phyloP scores from a whole-genome alignment of 1,140 invertebrate species.

The Musca vetustissima region DNA sequence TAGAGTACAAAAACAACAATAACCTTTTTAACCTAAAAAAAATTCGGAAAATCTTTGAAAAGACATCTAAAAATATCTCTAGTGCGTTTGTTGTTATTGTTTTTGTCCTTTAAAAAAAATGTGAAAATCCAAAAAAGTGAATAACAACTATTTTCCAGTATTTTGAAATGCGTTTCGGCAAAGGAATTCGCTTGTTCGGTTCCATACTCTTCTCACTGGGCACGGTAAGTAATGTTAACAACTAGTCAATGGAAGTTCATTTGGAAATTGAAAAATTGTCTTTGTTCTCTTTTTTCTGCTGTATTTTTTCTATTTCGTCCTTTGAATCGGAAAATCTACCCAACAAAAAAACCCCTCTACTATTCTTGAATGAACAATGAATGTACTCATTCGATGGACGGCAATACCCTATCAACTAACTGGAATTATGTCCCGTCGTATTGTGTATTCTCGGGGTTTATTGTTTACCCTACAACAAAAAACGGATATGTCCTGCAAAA shows the following conservation, averaged over 20 bases:
- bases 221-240: slow-evolving; percentile 61
- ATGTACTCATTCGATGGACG: neutral
- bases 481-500: too few species aligned
- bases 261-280: neutral
- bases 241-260: neutral
- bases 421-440: too few species aligned
- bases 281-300: neutral
- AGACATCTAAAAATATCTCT: neutral
- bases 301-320: neutral
- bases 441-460: too few species aligned
- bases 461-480: too few species aligned
- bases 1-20: too few species aligned
- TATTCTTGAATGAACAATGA: neutral
- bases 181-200: slow-evolving; percentile 69
- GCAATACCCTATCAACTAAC: too few species aligned
- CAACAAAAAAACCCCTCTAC: neutral
- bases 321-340: too few species aligned
- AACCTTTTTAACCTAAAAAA: neutral
- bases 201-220: slow-evolving; percentile 71
- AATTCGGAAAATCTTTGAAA: neutral
- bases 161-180: slow-evolving; percentile 76
- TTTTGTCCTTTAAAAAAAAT: neutral
- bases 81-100: slow-evolving; percentile 3
- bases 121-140: neutral
- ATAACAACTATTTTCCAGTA: slow-evolving; percentile 64